Percentiles rank a stretch among this genome's conserved stretches.
These are phyloP conservation scores for Rotaria macrura DNA, from an alignment of 2,888 invertebrate species.

Conservation along the genomic window DNA sequence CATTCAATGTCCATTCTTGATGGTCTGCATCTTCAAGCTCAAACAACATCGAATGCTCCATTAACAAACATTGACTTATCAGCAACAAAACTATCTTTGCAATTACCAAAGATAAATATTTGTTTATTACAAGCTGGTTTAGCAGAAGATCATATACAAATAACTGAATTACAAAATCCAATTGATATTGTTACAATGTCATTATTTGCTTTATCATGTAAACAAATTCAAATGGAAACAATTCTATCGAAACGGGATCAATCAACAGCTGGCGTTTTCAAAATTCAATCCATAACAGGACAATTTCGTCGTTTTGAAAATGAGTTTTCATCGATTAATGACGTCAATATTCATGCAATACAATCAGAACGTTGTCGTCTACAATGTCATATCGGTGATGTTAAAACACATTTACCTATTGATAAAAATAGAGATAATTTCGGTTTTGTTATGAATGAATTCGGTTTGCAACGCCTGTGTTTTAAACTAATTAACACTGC, in stretches of 20 bases:
- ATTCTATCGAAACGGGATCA: background rate
- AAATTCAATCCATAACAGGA: background rate
- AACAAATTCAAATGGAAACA: background rate
- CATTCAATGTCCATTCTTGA: background rate
- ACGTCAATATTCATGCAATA: background rate
- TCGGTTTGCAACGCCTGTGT: background rate
- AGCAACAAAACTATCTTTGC: background rate
- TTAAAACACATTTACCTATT: background rate
- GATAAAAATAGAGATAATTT: background rate
- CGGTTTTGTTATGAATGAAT: conserved; percentile 9
- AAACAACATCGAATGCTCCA: background rate
- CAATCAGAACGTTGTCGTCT: background rate
- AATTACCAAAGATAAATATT: background rate
- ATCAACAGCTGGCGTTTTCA: background rate
- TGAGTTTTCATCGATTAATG: background rate
- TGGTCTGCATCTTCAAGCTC: background rate
- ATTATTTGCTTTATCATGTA: background rate
- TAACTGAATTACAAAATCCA: background rate
- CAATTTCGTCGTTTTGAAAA: conserved; percentile 20
- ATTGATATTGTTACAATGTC: conserved; percentile 5
- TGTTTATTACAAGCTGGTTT: conserved; percentile 3
- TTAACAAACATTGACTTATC: background rate
- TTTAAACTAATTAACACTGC: background rate
- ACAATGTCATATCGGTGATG: background rate
- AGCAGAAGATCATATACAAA: background rate